These are phyloP conservation scores for Paramuricea clavata DNA, from an alignment of 92 coral and sea anemone genomes.

Conservation along the genomic window DNA sequence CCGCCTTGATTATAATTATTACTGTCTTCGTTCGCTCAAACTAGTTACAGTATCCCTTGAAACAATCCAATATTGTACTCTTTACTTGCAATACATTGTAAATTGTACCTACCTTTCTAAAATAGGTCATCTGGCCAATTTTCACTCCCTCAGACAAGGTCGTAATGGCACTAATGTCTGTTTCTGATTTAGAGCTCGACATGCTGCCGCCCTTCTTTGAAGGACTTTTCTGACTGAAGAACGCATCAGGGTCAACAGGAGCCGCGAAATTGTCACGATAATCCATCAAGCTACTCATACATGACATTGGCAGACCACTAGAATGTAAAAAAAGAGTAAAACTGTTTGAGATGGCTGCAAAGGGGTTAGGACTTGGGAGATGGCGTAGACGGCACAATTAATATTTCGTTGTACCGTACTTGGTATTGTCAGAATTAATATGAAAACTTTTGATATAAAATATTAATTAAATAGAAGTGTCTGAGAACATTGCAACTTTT, in stretches of 20 bases:
- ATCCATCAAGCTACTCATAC: slow-evolving; percentile 42
- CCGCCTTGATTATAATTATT: too few species aligned
- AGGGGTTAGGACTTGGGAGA: too few species aligned
- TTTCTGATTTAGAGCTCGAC: slow-evolving; percentile 20
- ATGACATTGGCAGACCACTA: slow-evolving; percentile 49
- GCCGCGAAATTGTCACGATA: slow-evolving; percentile 21
- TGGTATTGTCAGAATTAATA: too few species aligned
- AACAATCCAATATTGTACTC: too few species aligned
- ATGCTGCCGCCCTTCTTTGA: neutral
- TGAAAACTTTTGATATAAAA: too few species aligned
- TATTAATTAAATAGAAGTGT: too few species aligned
- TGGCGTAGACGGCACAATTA: too few species aligned
- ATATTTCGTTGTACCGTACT: too few species aligned
- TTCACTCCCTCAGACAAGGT: slow-evolving; percentile 33
- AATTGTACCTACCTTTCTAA: slow-evolving; percentile 55
- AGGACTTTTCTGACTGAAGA: neutral
- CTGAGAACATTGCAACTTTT: too few species aligned
- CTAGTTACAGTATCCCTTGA: neutral
- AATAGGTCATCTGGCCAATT: slow-evolving; percentile 39
- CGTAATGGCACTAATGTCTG: slow-evolving; percentile 18
- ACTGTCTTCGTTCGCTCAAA: neutral
- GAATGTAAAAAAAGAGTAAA: neutral
- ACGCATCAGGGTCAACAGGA: neutral
- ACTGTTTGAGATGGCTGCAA: too few species aligned
- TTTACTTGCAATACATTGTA: too few species aligned